Evolutionary conservation across 2,797 vertebrate species (phyloP).

Genomic region (Ceyx erithaca): DNA sequence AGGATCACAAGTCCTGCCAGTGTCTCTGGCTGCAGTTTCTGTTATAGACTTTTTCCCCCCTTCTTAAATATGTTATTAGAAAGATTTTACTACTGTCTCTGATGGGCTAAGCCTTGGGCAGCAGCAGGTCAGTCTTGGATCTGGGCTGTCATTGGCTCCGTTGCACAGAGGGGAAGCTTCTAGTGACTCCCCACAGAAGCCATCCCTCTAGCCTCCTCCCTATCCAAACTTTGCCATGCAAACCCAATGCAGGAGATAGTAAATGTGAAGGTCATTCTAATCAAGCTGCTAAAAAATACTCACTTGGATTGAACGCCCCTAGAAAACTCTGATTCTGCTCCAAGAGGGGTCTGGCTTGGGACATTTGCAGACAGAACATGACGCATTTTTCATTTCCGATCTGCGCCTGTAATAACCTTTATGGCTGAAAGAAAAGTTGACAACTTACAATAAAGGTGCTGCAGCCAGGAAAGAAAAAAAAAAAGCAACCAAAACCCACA

Average conservation of each 20-base stretch:
- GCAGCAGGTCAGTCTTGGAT: not conserved
- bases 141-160: not conserved
- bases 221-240: not conserved
- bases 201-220: not conserved
- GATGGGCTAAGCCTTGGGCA: not conserved
- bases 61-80: not conserved
- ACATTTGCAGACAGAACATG: not conserved
- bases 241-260: not conserved
- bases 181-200: not conserved
- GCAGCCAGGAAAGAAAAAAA: not conserved
- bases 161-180: not conserved
- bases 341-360: slow-evolving; percentile 10
- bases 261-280: not conserved
- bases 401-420: slow-evolving; percentile 20
- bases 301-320: not conserved
- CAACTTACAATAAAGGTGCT: slow-evolving; percentile 53
- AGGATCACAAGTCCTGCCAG: not conserved
- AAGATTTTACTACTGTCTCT: not conserved
- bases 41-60: not conserved
- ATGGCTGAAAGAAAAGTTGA: slow-evolving; percentile 28
- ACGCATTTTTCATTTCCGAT: slow-evolving; percentile 59
- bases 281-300: not conserved
- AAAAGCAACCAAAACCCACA: not conserved
- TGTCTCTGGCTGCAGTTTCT: not conserved
- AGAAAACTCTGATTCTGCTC: slow-evolving; percentile 9